A percentile compares a stretch with the other conserved stretches of the same genome.
These are phyloP conservation scores for Phrynocephalus forsythii DNA, from an alignment of 2,797 vertebrate species.

Conservation along the genomic window DNA sequence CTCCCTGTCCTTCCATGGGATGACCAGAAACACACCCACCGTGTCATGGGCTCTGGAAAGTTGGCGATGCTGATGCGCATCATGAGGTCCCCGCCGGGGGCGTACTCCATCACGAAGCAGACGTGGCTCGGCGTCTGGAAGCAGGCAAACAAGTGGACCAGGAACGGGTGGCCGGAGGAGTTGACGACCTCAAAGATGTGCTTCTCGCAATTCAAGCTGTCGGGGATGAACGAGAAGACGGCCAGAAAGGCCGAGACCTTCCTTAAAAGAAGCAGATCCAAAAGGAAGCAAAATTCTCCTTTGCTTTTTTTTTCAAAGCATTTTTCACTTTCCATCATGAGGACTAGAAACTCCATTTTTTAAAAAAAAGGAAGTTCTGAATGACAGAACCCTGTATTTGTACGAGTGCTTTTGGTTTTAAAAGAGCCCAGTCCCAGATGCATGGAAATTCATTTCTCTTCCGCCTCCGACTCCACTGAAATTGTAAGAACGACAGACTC, in stretches of 20 bases:
- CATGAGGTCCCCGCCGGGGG: constrained; percentile 95
- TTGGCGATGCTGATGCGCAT: constrained; percentile 91
- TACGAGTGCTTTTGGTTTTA: background rate
- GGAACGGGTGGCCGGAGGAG: constrained; percentile 87
- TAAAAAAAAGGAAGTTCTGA: background rate
- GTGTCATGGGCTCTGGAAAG: constrained; percentile 85
- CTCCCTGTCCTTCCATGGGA: too few species aligned
- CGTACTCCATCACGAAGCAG: constrained; percentile 95
- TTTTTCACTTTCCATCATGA: background rate
- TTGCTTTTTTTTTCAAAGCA: too few species aligned
- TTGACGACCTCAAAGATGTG: constrained; percentile 93
- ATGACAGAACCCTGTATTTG: background rate
- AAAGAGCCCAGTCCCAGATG: background rate
- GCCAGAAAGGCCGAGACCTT: background rate
- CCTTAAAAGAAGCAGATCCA: too few species aligned
- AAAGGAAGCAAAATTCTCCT: background rate
- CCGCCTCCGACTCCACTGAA: too few species aligned
- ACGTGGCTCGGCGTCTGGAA: constrained; percentile 92
- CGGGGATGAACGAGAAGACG: constrained; percentile 26
- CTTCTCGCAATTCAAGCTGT: constrained; percentile 93
- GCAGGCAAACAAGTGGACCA: constrained; percentile 93
- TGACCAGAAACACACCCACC: constrained; percentile 72
- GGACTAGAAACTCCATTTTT: background rate
- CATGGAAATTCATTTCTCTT: background rate
- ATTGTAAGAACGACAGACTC: too few species aligned